phyloP scores from a whole-genome alignment of 2,797 vertebrate genomes.

The Petrocephalus sullivani region DNA sequence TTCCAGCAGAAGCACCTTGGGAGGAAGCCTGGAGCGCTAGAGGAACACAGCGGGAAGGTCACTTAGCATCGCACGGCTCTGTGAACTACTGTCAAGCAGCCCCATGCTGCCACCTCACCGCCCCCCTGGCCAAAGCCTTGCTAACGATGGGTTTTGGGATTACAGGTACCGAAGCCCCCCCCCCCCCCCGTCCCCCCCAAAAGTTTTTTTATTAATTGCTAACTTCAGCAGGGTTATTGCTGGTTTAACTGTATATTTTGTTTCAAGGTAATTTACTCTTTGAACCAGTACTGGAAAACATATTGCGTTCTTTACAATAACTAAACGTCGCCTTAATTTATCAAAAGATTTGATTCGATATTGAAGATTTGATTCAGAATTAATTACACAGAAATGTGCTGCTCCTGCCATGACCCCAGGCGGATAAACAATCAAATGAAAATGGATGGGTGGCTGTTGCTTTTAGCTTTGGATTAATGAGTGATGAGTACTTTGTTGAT shows the following conservation, averaged over 20 bases:
- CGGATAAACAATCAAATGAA: background rate
- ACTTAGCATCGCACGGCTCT: slow-evolving; percentile 28
- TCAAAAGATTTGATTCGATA: slow-evolving; percentile 1
- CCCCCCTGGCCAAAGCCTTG: background rate
- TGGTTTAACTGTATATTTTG: background rate
- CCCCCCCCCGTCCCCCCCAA: background rate
- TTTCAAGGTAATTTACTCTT: background rate
- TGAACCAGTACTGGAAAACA: background rate
- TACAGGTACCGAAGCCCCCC: background rate
- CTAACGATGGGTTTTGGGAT: background rate
- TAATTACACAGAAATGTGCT: background rate
- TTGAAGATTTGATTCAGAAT: background rate
- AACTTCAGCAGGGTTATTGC: background rate
- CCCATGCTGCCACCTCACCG: slow-evolving; percentile 14
- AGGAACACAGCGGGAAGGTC: slow-evolving; percentile 21
- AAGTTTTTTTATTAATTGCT: background rate
- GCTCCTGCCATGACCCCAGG: background rate
- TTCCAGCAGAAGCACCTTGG: slow-evolving; percentile 18
- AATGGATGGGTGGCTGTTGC: background rate
- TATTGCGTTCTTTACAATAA: background rate
- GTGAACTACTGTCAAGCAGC: slow-evolving; percentile 6
- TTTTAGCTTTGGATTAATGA: slow-evolving; percentile 1
- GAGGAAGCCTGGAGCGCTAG: background rate
- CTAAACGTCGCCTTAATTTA: background rate
- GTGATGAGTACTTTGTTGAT: background rate